Conservation (phyloP, 2,888 invertebrate species). For the Hirtodrosophila cameraria region DNA sequence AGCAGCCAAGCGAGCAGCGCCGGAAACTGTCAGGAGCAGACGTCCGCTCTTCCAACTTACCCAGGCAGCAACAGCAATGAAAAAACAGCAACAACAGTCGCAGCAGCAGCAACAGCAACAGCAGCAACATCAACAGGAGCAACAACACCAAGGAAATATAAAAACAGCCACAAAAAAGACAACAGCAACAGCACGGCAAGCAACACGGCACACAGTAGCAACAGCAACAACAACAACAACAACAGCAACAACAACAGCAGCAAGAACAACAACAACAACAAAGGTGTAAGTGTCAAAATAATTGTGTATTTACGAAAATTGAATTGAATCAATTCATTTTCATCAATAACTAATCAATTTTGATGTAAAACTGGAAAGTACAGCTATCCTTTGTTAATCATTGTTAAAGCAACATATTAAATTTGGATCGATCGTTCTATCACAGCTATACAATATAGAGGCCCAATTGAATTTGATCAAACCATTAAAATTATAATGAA, state of each 20-base stretch:
- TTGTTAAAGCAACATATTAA: too few species aligned
- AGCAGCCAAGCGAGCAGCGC: constrained; percentile 42
- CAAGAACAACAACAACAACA: constrained; percentile 46
- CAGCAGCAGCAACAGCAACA: constrained; percentile 24
- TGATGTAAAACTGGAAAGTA: not conserved
- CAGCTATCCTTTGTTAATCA: too few species aligned
- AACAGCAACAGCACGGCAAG: constrained; percentile 41
- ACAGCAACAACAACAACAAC: constrained; percentile 38
- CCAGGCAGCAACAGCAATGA: constrained; percentile 45
- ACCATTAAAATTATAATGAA: too few species aligned
- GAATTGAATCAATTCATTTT: too few species aligned
- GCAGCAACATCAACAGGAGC: constrained; percentile 16
- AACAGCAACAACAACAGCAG: constrained; percentile 63
- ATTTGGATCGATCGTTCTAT: too few species aligned
- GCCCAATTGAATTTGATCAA: too few species aligned
- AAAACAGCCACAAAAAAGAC: constrained; percentile 60
- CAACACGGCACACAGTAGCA: constrained; percentile 35
- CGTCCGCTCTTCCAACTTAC: constrained; percentile 38
- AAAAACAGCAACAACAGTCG: constrained; percentile 13
- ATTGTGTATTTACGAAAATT: not conserved
- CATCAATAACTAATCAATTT: not conserved
- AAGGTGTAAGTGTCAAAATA: constrained; percentile 49
- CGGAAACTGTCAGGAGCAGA: constrained; percentile 54
- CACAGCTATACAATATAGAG: too few species aligned
- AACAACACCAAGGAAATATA: constrained; percentile 48